Conservation (phyloP, 2,888 invertebrate species). For the Chymomyza procnemis region DNA sequence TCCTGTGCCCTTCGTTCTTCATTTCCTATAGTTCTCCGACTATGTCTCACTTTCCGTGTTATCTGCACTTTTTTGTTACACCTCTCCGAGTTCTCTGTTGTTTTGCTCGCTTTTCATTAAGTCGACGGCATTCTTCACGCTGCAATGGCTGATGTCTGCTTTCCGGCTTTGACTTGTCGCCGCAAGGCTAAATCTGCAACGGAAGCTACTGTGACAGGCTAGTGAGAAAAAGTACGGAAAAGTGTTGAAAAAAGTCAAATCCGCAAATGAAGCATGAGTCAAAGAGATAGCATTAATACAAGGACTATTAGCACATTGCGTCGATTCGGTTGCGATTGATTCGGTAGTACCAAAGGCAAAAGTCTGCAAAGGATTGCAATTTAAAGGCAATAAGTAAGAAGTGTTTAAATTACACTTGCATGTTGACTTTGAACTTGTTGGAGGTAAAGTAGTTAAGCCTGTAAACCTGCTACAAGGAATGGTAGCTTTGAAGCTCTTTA, state of each 20-base stretch:
- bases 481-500: no score
- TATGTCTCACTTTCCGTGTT: background rate
- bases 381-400: no score
- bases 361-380: background rate
- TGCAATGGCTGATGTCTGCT: constrained; percentile 15
- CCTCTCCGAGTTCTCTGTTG: constrained; percentile 4
- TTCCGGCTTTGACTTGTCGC: constrained; percentile 10
- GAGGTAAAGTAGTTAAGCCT: no score
- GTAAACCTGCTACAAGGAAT: no score
- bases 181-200: background rate
- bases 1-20: background rate
- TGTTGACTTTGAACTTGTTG: no score
- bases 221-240: background rate
- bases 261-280: background rate
- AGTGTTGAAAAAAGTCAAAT: background rate
- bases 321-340: background rate
- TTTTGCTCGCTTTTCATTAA: constrained; percentile 1
- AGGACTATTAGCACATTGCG: background rate
- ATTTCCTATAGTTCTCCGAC: background rate
- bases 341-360: background rate
- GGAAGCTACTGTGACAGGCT: background rate
- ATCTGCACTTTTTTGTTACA: background rate
- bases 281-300: background rate
- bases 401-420: no score
- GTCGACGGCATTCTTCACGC: constrained; percentile 15